Percentiles rank a stretch among this genome's conserved stretches.
phyloP scores from a whole-genome alignment of 2,797 vertebrate species.

The Poecile montanus region DNA sequence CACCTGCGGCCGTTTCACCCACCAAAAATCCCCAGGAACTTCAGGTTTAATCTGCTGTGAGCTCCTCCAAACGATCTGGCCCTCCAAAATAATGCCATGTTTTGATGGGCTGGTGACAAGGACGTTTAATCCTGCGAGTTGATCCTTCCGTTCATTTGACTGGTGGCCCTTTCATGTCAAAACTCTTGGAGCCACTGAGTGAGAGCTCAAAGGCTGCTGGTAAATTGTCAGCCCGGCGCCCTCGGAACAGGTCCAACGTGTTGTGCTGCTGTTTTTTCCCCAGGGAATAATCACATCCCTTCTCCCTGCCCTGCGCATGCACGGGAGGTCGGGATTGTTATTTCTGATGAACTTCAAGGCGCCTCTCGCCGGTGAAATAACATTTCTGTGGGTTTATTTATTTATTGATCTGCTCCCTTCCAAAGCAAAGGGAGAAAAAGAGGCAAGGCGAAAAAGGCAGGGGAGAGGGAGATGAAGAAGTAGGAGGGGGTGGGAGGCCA shows the following conservation, averaged over 20 bases:
- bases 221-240: neutral
- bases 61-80: neutral
- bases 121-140: conserved; percentile 40
- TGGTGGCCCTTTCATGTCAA: conserved; percentile 44
- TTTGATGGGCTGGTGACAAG: conserved; percentile 36
- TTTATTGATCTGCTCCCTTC: conserved; percentile 49
- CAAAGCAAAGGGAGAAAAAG: conserved; percentile 7
- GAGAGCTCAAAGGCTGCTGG: neutral
- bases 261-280: neutral
- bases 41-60: conserved; percentile 31
- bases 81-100: neutral
- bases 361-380: neutral
- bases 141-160: neutral
- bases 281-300: neutral
- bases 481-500: neutral
- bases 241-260: neutral
- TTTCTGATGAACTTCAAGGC: conserved; percentile 57
- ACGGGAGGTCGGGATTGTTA: neutral
- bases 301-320: neutral
- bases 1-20: neutral
- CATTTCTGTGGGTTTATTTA: conserved; percentile 55
- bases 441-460: neutral
- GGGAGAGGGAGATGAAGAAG: conserved; percentile 14
- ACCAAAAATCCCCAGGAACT: neutral
- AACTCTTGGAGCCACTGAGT: neutral